phyloP scores from a whole-genome alignment of 2,888 invertebrate genomes.

The Arctia plantaginis region DNA sequence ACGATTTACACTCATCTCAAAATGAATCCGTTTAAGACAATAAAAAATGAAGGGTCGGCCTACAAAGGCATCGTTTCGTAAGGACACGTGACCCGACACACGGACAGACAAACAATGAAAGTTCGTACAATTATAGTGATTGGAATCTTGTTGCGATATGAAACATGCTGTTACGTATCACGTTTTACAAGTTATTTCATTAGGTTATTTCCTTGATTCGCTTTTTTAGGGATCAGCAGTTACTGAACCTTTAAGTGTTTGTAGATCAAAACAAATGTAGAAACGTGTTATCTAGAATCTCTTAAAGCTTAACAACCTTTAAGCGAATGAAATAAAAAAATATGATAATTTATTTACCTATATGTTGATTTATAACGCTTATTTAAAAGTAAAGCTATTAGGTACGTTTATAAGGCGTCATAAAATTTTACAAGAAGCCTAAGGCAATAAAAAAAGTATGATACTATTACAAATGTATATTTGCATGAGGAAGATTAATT shows the following conservation, averaged over 20 bases:
- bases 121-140: slow-evolving; percentile 81
- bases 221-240: slow-evolving; percentile 37
- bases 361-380: not conserved
- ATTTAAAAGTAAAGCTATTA: not conserved
- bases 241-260: not conserved
- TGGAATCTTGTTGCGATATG: slow-evolving; percentile 71
- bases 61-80: slow-evolving; percentile 52
- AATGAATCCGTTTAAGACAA: slow-evolving; percentile 38
- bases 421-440: not conserved
- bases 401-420: not conserved
- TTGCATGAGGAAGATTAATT: not conserved
- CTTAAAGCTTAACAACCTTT: not conserved
- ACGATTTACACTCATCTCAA: slow-evolving; percentile 14
- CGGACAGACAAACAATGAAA: slow-evolving; percentile 74
- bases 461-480: not conserved
- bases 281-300: not conserved
- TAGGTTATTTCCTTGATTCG: slow-evolving; percentile 54
- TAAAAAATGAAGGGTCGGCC: slow-evolving; percentile 35
- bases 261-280: not conserved
- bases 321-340: not conserved
- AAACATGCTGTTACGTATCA: slow-evolving; percentile 60
- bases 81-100: slow-evolving; percentile 61
- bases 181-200: slow-evolving; percentile 42
- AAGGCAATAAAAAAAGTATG: not conserved
- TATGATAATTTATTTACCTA: not conserved